phyloP scores from a whole-genome alignment of 2,113 vertebrate species.

The Castor canadensis region DNA sequence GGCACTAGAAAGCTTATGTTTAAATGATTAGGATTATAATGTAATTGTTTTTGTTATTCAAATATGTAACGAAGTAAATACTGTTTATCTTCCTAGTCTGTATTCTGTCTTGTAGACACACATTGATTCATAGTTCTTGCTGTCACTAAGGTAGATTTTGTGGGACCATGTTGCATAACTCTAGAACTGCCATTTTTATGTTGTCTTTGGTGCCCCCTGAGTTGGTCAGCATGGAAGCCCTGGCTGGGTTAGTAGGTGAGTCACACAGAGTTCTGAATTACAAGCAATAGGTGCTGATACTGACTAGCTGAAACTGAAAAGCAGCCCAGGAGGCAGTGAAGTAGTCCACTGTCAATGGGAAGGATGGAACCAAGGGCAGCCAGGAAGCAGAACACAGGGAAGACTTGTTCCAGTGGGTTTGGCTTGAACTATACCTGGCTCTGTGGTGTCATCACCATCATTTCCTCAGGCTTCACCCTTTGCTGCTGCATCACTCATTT shows the following conservation, averaged over 20 bases:
- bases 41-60: background rate
- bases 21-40: background rate
- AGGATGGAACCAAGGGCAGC: background rate
- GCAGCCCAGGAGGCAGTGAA: background rate
- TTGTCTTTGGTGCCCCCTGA: background rate
- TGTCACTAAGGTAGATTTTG: background rate
- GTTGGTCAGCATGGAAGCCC: background rate
- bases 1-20: background rate
- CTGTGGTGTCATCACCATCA: background rate
- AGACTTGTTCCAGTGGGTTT: background rate
- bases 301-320: background rate
- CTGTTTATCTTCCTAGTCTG: background rate
- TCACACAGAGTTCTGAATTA: background rate
- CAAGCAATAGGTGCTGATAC: background rate
- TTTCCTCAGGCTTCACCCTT: background rate
- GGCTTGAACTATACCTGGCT: background rate
- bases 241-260: background rate
- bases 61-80: background rate
- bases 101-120: background rate
- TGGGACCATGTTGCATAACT: background rate
- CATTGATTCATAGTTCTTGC: background rate
- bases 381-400: background rate
- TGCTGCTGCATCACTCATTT: accelerated
- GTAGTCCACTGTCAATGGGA: background rate
- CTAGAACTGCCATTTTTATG: background rate